These are phyloP conservation scores for Eurypyga helias DNA, from an alignment of 2,113 vertebrate genomes.

Conservation along the genomic window DNA sequence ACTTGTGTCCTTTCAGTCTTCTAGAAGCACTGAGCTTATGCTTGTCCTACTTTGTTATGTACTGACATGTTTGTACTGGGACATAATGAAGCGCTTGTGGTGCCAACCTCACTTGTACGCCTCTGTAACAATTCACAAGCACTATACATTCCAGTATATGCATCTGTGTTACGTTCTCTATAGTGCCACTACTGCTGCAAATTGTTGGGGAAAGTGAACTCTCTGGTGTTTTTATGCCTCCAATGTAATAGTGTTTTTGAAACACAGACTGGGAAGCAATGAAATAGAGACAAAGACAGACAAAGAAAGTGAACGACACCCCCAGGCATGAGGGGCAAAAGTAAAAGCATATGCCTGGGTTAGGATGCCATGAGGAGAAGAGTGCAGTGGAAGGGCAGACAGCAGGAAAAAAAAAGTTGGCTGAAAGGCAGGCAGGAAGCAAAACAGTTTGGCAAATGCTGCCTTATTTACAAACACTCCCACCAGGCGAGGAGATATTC, in stretches of 20 bases:
- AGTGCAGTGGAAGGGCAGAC: slow-evolving; percentile 5
- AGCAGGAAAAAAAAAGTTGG: neutral
- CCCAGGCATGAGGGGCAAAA: neutral
- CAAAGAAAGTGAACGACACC: neutral
- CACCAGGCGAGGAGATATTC: neutral
- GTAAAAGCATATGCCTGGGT: neutral
- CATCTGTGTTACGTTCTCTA: neutral
- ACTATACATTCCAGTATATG: neutral
- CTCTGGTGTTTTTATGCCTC: neutral
- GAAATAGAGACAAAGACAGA: neutral
- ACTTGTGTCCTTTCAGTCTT: neutral
- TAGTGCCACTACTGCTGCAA: neutral
- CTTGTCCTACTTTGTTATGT: neutral
- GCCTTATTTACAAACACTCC: slow-evolving; percentile 64
- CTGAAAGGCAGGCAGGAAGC: slow-evolving; percentile 41
- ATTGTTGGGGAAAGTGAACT: neutral
- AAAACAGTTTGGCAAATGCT: slow-evolving; percentile 48
- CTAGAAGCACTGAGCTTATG: neutral
- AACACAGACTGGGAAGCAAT: neutral
- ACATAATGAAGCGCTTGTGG: neutral
- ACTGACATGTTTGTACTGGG: neutral
- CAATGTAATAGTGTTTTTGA: neutral
- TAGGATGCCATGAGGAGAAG: neutral
- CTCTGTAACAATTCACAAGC: neutral
- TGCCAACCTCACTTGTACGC: neutral